Evolutionary conservation across 1,140 invertebrate genomes (phyloP), one percentile per base, ranked within the genome.

Genomic region (Nylanderia fulva): DNA sequence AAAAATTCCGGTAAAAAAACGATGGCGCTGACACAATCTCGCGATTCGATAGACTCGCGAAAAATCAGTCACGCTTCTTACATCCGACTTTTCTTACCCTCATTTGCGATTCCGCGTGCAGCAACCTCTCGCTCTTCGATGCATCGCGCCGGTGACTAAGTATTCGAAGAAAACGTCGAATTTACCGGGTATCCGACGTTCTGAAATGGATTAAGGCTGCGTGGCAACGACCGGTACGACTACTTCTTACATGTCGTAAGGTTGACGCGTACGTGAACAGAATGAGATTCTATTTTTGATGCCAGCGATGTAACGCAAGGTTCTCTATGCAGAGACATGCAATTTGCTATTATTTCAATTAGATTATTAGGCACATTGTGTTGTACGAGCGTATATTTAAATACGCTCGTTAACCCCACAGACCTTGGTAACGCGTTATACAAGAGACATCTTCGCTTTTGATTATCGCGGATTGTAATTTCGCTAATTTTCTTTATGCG

Each of bases 201-300:
- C 83, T 82, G 60, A 74, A 87, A 90, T 90, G 83, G 88, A 90
- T 90, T 87, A 90, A 87, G 80, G 88, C 85, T 86, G 52, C 56
- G 58, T 2, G 21, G 72, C 60, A 69, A 84, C 66, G 52, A 84
- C 60, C 77, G 87, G 75, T 52, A 71, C 85, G 76, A 89, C 88
- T 39, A 45, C 77, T 89, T 90, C 83, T 90, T 90, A 79, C 80
- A 71, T 60, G 61, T 36, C 29, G 42, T 63, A 48, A 69, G 85
- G 56, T 77, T 60, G 84, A 71, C 68, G 64, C 64, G 71, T 13
- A 88, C 86, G 86, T 88, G 88, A 77, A 45, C 74, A 27, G 89
- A 89, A 89, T 90, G 11, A 33, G 39, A 36, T 42, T 6, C 42
- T 72, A 27, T 33, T 66, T 48, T 66, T 61, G 18, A 45, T 71